Percentiles rank a stretch among this genome's conserved stretches.
phyloP scores from a whole-genome alignment of 1,140 invertebrate genomes.

The Zaprionus lachaisei region DNA sequence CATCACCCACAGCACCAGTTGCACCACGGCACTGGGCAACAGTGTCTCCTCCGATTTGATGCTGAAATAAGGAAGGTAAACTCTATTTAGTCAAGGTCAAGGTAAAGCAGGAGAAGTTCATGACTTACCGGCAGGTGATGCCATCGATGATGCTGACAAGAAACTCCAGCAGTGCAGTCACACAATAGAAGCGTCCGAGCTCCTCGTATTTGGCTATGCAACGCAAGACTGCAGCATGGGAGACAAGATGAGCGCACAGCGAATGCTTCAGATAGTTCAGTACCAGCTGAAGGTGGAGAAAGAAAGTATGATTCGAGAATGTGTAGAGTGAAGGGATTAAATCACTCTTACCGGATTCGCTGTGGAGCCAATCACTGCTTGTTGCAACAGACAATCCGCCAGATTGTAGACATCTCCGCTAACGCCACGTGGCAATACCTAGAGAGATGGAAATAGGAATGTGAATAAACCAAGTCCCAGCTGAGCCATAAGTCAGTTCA shows the following conservation, averaged over 20 bases:
- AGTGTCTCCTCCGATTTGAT: constrained; percentile 93
- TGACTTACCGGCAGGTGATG: constrained; percentile 85
- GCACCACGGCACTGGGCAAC: constrained; percentile 90
- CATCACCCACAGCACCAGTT: constrained; percentile 92
- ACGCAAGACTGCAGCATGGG: constrained; percentile 94
- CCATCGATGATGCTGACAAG: constrained; percentile 91
- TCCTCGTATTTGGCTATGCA: constrained; percentile 95
- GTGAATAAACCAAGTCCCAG: constrained; percentile 13
- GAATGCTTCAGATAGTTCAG: constrained; percentile 97
- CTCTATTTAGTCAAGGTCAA: background rate
- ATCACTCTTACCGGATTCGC: constrained; percentile 87
- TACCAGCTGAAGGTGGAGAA: constrained; percentile 87
- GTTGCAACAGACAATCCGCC: constrained; percentile 96
- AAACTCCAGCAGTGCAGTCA: constrained; percentile 93
- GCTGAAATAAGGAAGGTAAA: constrained; percentile 80
- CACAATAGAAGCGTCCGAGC: constrained; percentile 94
- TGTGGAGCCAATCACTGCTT: constrained; percentile 95
- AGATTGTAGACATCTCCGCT: constrained; percentile 96
- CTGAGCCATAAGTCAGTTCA: constrained; percentile 21
- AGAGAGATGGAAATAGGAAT: background rate
- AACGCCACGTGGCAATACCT: constrained; percentile 92
- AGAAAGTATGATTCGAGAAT: background rate
- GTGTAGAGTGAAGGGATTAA: too few relatives aligned
- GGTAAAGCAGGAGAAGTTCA: background rate
- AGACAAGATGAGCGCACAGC: constrained; percentile 94